These are phyloP conservation scores for Oryzias javanicus DNA, from an alignment of 2,113 vertebrate genomes.

Conservation along the genomic window DNA sequence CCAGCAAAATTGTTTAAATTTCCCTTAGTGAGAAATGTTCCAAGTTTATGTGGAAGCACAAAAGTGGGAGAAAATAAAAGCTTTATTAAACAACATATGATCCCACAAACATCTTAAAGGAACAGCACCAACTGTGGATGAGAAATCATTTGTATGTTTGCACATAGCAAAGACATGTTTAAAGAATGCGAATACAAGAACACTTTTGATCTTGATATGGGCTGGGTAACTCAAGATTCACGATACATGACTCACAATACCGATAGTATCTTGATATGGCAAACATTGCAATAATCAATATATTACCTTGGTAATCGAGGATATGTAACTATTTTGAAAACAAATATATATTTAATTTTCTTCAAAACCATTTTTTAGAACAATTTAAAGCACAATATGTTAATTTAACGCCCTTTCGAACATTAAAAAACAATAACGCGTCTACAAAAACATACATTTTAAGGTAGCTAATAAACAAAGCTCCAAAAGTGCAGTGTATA, in stretches of 20 bases:
- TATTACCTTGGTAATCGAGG: too few relatives aligned
- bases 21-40: conserved; percentile 55
- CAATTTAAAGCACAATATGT: too few relatives aligned
- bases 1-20: conserved; percentile 45
- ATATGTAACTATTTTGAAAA: too few relatives aligned
- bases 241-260: neutral
- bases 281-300: too few relatives aligned
- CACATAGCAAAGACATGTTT: conserved; percentile 1
- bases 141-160: neutral
- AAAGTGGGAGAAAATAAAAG: conserved; percentile 51
- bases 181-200: neutral
- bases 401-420: too few relatives aligned
- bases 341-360: too few relatives aligned
- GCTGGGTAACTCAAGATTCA: neutral
- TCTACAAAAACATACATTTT: too few relatives aligned
- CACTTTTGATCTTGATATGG: neutral
- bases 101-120: neutral
- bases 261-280: too few relatives aligned
- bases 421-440: too few relatives aligned
- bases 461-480: too few relatives aligned
- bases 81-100: neutral
- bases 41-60: conserved; percentile 42
- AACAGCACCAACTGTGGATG: conserved; percentile 23
- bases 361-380: too few relatives aligned
- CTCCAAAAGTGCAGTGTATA: too few relatives aligned